Evolutionary conservation across 2,888 invertebrate genomes (phyloP), one percentile per base, ranked within the genome.

Genomic region (Hyposoter didymator): DNA sequence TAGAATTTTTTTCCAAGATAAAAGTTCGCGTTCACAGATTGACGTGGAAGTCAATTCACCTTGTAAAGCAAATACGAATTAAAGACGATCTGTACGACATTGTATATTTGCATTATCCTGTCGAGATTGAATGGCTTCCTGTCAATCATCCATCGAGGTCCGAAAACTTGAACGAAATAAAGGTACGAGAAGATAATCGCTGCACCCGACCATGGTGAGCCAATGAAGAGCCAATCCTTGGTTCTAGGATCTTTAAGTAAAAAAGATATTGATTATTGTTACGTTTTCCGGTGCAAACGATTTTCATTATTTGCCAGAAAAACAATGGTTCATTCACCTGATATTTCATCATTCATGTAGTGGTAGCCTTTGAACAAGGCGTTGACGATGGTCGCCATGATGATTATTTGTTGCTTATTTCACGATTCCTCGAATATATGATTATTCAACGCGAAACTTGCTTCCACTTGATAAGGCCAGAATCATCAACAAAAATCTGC

Each of bases 131-230:
- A 96, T 0, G 97, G 96, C 72, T 94, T 92, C 22, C 96, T 94
- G 82, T 96, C 94, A 80, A 95, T 95, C 97, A 97, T 97, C 91
- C 96, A 95, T 62, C 94, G 94, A 0, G 98, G 98, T 0, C 98
- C 98, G 91, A 96, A 94, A 90, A 95, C 95, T 39, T 96, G 94
- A 0, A 97, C 96, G 89, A 97, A 96, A 89, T 96, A 94, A 14
- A 97, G 94, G 92, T 98, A 98, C 0, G 94, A 92, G 7, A 96
- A 93, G 22, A 97, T 88, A 0, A 93, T 75, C 0, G 94, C 82
- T 5, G 96, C 3, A 0, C 95, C 95, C 78, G 96, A 96, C 91
- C 95, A 95, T 3, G 97, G 96, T 55, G 96, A 95, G 0, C 95
- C 94, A 90, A 97, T 95, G 52, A 98, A 92, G 3, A 96, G 95